Evolutionary conservation across 2,113 vertebrate genomes (phyloP), one percentile per base, ranked within the genome.

Genomic region (Halcyon malimbica): DNA sequence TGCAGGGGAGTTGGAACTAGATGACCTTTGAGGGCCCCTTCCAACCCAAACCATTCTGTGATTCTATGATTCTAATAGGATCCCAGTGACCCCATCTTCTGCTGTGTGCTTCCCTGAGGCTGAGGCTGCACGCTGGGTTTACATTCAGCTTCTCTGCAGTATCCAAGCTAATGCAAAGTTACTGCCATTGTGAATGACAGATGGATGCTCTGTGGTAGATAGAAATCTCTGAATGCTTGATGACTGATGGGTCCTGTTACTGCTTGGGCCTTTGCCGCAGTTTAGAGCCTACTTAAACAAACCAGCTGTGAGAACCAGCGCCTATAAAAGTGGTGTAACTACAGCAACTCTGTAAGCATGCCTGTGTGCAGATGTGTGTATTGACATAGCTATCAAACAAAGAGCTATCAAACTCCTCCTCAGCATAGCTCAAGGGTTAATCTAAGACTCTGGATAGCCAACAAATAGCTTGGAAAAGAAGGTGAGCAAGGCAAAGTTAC

Each of bases 221-320:
- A 86, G 83, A 79, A 70, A 95, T 60, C 94, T 81, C 71, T 14
- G 41, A 76, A 57, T 16, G n/a, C 7, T 0, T 39, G 71, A 37
- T 86, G 87, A 88, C 51, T 88, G 96, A 88, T 78, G 90, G 82
- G 26, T 83, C 71, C 69, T 67, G 37, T 80, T 83, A 93, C 70
- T n/a, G 54, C 46, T 78, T 83, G 85, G 67, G 79, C 59, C 37
- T 63, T n/a, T 83, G 87, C 78, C 92, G 81, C 54, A 39, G 76
- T 54, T 90, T 51, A 96, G 37, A 54, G 84, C 67, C 77, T 93
- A 23, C 75, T 87, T 74, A 92, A 79, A 87, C 62, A 80, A 74
- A 54, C 50, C 44, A 77, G 63, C 79, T 87, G 54, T 44, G 82
- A 76, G 82, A 94, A 28, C 19, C 25, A 2, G 39, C 5, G 28